Evolutionary conservation across 2,888 invertebrate species (phyloP), one percentile per base, ranked within the genome.

Genomic region (Drosophila macrospina): DNA sequence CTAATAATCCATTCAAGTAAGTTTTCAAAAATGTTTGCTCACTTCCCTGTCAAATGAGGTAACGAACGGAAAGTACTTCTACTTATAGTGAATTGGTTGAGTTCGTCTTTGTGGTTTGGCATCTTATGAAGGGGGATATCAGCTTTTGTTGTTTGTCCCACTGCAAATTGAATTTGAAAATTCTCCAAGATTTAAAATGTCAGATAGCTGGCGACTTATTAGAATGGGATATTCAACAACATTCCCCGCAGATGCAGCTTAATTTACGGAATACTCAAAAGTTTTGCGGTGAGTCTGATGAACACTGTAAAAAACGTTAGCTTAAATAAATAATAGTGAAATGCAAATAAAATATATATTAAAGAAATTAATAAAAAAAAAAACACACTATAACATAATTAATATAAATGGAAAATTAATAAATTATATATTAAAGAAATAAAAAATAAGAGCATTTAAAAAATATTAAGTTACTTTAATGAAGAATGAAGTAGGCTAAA

Each of bases 1-100:
- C 86, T 79, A 89, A 90, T 88, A 88, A 90, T 90, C 88, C 80
- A 89, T 89, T 90, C 84, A 82, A 69, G 48, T 70, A 89, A 90
- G 78, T 88, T 88, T 80, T 77, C 73, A 61, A 70, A 76, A 83
- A 82, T 82, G 72, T 78, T 88, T 89, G 89, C 70, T 85, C 76
- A 85, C 74, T 89, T 87, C 63, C 28, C 74, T 61, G 73, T 67
- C 69, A 54, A 70, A 61, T 68, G 70, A 69, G 81, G 65, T 74
- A 69, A 74, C 60, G 62, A 50, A 62, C 55, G 45, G 32, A 13
- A 42, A 45, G 26, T 36, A 28, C 41, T 32, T 10, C 20, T 20
- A 39, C 52, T 30, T 41, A 20, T 16, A 32, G 30, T 13, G 42
- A 54, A 42, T 41, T 20, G 52, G 13, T 36, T 34, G 41, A 39